These are phyloP conservation scores for Caenorhabditis sp. DNA, from an alignment of 2,888 invertebrate species.

Conservation along the genomic window DNA sequence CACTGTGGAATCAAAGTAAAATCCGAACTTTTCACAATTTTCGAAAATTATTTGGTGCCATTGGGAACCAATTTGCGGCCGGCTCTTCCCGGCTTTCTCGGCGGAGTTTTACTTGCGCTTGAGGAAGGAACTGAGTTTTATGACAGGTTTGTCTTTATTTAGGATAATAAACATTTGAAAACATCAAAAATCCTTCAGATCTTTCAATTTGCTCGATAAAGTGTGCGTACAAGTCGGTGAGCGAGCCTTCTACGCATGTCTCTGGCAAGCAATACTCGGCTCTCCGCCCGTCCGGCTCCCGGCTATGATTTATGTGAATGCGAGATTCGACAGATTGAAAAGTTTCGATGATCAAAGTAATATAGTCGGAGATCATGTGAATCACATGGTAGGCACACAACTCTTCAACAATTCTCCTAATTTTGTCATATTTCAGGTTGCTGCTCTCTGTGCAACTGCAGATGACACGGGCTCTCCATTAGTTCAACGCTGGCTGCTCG, in stretches of 20 bases:
- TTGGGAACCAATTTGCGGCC: slow-evolving; percentile 87
- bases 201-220: slow-evolving; percentile 70
- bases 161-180: too few species aligned
- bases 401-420: too few species aligned
- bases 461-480: slow-evolving; percentile 84
- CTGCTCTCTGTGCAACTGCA: slow-evolving; percentile 87
- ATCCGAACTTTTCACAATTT: slow-evolving; percentile 87
- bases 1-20: slow-evolving; percentile 88
- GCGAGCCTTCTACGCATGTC: slow-evolving; percentile 88
- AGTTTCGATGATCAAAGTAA: slow-evolving; percentile 87
- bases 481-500: slow-evolving; percentile 89
- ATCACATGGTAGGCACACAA: slow-evolving; percentile 85
- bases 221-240: slow-evolving; percentile 83
- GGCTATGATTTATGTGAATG: slow-evolving; percentile 87
- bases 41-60: slow-evolving; percentile 90
- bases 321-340: slow-evolving; percentile 87
- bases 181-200: slow-evolving; percentile 48
- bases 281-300: slow-evolving; percentile 88
- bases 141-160: too few species aligned
- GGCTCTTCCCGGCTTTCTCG: slow-evolving; percentile 89
- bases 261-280: slow-evolving; percentile 89
- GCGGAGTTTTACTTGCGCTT: slow-evolving; percentile 88
- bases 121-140: slow-evolving; percentile 79
- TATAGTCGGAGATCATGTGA: slow-evolving; percentile 89
- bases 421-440: slow-evolving; percentile 83